These are phyloP conservation scores for Diorhabda elongata DNA, from an alignment of 1,140 invertebrate species.

Conservation along the genomic window DNA sequence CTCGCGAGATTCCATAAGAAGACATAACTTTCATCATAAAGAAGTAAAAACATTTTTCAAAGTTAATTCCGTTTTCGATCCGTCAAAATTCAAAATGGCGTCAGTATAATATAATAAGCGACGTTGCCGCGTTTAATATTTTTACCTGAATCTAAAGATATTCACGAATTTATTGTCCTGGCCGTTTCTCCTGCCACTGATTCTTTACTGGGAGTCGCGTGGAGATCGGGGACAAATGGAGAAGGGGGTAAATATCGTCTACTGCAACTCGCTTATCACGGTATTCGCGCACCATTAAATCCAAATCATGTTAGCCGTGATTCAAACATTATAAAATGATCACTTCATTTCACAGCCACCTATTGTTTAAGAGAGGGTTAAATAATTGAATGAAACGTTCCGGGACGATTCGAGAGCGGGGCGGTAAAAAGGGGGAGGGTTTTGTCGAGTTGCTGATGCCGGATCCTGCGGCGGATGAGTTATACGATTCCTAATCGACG, in stretches of 20 bases:
- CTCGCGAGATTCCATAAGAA: too few relatives aligned
- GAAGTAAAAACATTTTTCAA: too few relatives aligned
- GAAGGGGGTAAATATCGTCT: conserved; percentile 32
- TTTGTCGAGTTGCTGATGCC: neutral
- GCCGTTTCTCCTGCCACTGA: neutral
- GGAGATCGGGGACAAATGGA: conserved; percentile 13
- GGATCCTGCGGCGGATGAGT: neutral
- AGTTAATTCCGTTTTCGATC: neutral
- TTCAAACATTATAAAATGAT: conserved; percentile 49
- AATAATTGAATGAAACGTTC: conserved; percentile 46
- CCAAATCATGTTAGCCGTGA: conserved; percentile 48
- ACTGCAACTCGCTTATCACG: conserved; percentile 45
- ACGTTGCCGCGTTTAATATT: neutral
- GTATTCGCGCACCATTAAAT: conserved; percentile 48
- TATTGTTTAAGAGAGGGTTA: conserved; percentile 51
- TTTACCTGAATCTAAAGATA: neutral
- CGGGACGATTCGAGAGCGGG: neutral
- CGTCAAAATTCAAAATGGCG: neutral
- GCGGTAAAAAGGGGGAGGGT: too few relatives aligned
- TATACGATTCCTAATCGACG: too few relatives aligned
- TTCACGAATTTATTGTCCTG: neutral
- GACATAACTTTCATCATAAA: too few relatives aligned
- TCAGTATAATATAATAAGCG: neutral
- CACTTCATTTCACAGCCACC: conserved; percentile 49
- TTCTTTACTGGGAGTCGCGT: neutral